Conservation (phyloP, 2,888 invertebrate genomes). For the Drosophila conformis region DNA sequence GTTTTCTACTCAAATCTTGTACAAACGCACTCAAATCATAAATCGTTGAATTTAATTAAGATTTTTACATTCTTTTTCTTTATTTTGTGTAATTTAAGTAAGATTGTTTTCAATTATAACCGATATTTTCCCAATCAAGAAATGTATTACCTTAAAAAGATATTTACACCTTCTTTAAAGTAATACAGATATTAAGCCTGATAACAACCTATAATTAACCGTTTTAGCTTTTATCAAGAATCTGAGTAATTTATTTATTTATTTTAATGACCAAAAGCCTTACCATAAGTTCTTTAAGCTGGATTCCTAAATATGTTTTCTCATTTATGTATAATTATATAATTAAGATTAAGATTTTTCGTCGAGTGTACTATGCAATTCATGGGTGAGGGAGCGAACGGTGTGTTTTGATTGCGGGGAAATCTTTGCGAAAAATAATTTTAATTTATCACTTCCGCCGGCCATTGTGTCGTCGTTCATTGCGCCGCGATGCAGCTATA, state of each 20-base stretch:
- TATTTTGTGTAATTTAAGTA: neutral
- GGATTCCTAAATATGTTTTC: neutral
- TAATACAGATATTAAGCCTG: neutral
- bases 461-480: conserved; percentile 76
- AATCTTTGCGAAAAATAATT: conserved; percentile 80
- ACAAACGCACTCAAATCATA: too few species aligned
- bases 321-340: neutral
- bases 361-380: neutral
- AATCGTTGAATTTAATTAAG: neutral
- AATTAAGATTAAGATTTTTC: neutral
- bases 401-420: conserved; percentile 57
- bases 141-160: neutral
- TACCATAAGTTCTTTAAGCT: neutral
- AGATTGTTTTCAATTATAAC: neutral
- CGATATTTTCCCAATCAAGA: neutral
- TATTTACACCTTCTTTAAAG: neutral
- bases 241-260: neutral
- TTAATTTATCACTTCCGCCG: conserved; percentile 80
- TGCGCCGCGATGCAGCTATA: conserved; percentile 39
- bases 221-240: neutral
- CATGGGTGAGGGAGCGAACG: conserved; percentile 5
- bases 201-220: neutral
- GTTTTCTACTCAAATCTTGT: too few species aligned
- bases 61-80: neutral
- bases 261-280: neutral